Conservation (phyloP, 1,140 invertebrate species). For the Bombyx mori region ASM3026992v2 NC_085111.1:1251501-1252000, state of each 20-base stretch:
- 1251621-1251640: constrained; percentile 71
- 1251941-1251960: constrained; percentile 62
- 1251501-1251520: constrained; percentile 43
- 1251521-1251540: constrained; percentile 55
- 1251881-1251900: constrained; percentile 46
- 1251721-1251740: constrained; percentile 64
- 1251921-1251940: constrained; percentile 72
- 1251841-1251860: constrained; percentile 77
- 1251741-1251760: constrained; percentile 62
- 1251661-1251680: constrained; percentile 53
- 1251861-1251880: constrained; percentile 69
- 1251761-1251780: constrained; percentile 62
- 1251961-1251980: constrained; percentile 73
- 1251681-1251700: constrained; percentile 55
- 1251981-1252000: constrained; percentile 73
- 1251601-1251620: constrained; percentile 67
- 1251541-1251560: constrained; percentile 52
- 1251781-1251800: constrained; percentile 72
- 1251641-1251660: constrained; percentile 58
- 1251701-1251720: constrained; percentile 66
- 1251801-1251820: constrained; percentile 72
- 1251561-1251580: constrained; percentile 41
- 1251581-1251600: constrained; percentile 53
- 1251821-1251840: constrained; percentile 74
- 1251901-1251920: constrained; percentile 65